Percentiles rank a stretch among this genome's conserved stretches.
Conservation (phyloP, 2,797 vertebrate genomes). For the Trichosurus vulpecula region DNA sequence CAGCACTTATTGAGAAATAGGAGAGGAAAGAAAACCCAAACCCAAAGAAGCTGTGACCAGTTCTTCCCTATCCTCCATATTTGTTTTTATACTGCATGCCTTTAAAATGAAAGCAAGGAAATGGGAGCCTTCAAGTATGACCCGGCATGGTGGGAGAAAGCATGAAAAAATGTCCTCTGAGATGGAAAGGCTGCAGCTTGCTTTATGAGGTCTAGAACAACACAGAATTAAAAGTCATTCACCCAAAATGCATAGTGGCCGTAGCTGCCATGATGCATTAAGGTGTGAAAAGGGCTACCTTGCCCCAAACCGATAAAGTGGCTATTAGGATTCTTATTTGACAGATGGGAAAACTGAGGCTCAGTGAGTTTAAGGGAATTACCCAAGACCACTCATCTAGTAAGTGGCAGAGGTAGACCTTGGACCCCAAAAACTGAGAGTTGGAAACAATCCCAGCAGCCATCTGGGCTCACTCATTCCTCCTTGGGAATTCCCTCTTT, state of each 20-base stretch:
- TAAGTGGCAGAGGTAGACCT: not conserved
- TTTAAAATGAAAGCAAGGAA: rapidly evolving
- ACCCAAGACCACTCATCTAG: not conserved
- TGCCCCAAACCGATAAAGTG: not conserved
- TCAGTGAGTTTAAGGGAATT: not conserved
- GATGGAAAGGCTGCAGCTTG: not conserved
- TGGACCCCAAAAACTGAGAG: not conserved
- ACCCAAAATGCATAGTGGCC: not conserved
- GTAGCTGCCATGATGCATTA: not conserved
- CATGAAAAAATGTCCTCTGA: not conserved
- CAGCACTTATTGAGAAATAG: not conserved
- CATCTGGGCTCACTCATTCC: not conserved
- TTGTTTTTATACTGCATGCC: not conserved
- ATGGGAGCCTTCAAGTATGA: not conserved
- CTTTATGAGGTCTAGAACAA: not conserved
- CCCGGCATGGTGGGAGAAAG: not conserved
- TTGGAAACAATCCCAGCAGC: not conserved
- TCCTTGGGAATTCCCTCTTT: not conserved
- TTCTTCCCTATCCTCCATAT: not conserved
- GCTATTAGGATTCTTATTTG: not conserved
- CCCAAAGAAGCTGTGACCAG: not conserved
- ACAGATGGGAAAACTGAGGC: not conserved
- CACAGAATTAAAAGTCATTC: not conserved
- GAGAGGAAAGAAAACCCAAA: not conserved
- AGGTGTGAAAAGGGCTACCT: not conserved